Evolutionary conservation across 2,113 vertebrate genomes (phyloP), one percentile per base, ranked within the genome.

Genomic region (Castor canadensis): DNA sequence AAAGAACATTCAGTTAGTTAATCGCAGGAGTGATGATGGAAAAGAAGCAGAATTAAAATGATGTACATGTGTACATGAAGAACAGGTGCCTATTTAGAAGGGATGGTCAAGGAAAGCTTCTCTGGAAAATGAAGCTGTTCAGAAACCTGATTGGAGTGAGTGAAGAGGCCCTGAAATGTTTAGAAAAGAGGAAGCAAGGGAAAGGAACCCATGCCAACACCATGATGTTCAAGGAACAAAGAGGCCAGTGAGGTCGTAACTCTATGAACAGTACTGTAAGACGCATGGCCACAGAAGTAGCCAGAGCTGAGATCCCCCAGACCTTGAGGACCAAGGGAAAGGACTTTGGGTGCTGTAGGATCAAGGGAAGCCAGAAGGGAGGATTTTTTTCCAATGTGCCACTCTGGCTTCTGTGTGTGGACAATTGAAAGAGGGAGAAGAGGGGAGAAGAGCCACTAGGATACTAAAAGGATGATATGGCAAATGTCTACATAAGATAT

Each of bases 401-500:
- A n/a, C 6, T 56, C 19, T 30, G 75, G 43, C 35, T 79, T n/a
- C 19, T 26, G 9, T 13, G 24, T 38, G 3, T 64, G 38, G 9
- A 40, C 49, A 26, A 3, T 3, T 71, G 6, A 58, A 8, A 1
- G 5, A 10, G 30, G 3, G 30, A 45, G 9, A 47, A 84, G 9
- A 84, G 40, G 75, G 19, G 32, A 43, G 38, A 82, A 40, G 10
- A 22, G 12, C 13, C 30, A 11, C 4, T 40, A 9, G 22, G 6
- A 64, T 1, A 9, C 67, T 1, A 43, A 10, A 9, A 80, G 47
- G 28, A 84, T 24, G 43, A 26, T 6, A 2, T 8, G 45, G 7
- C 28, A 24, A 1, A 13, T 24, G 54, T 40, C 30, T 4, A 5
- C 24, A 54, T 5, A 24, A 38, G 16, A 9, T 9, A 1, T 6